Conservation (phyloP, 2,113 vertebrate genomes). For the Nerophis lumbriciformis region DNA sequence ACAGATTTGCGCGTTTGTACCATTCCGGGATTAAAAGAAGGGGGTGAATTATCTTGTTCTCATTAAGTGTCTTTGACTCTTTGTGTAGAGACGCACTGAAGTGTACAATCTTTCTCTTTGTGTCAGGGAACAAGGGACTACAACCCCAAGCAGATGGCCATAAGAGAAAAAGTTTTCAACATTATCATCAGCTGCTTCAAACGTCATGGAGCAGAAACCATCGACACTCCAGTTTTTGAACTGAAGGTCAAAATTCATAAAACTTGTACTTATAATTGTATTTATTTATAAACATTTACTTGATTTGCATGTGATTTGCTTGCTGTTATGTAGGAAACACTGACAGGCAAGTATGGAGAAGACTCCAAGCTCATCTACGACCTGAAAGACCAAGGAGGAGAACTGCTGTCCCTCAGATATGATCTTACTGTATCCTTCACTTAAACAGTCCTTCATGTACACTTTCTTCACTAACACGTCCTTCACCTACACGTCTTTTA, state of each 20-base stretch:
- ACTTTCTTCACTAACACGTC: no score
- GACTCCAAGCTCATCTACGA: constrained; percentile 98
- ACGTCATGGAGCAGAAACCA: constrained; percentile 93
- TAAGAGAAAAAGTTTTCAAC: constrained; percentile 89
- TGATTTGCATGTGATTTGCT: not conserved
- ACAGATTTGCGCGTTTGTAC: no score
- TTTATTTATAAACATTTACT: not conserved
- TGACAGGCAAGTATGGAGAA: constrained; percentile 95
- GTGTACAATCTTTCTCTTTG: not conserved
- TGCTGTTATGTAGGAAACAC: constrained; percentile 77
- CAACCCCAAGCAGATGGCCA: constrained; percentile 93
- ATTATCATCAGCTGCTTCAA: constrained; percentile 86
- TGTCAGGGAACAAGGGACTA: constrained; percentile 89
- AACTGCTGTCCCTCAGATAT: constrained; percentile 91
- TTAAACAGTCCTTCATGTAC: no score
- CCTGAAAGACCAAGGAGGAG: constrained; percentile 94
- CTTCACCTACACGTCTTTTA: not conserved
- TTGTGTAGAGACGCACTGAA: no score
- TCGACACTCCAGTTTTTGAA: constrained; percentile 96
- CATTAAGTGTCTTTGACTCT: no score
- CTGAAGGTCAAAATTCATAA: constrained; percentile 77
- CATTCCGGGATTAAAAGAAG: no score
- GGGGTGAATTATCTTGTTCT: no score
- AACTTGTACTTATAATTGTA: not conserved
- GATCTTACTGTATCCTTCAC: constrained; percentile 94